Evolutionary conservation across 2,888 invertebrate genomes (phyloP).

Genomic region (Aphidius colemani): DNA sequence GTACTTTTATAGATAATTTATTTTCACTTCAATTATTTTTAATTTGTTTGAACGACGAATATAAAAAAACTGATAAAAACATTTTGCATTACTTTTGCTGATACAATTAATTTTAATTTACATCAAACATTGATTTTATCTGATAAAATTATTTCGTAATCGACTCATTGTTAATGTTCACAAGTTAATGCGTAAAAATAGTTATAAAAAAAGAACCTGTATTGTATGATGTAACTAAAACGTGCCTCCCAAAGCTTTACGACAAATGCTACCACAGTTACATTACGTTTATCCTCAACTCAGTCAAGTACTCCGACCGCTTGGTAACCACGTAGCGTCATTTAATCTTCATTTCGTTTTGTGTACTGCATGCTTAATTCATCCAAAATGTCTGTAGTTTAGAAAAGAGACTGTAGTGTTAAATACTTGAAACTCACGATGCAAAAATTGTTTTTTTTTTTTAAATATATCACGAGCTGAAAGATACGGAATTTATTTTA

Average conservation of each 20-base stretch:
- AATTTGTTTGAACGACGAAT: too few species aligned
- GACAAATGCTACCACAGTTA: conserved; percentile 16
- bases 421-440: conserved; percentile 2
- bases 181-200: neutral
- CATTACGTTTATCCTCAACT: conserved; percentile 4
- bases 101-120: too few species aligned
- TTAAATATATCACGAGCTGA: too few species aligned
- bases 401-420: conserved; percentile 2
- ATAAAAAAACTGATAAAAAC: too few species aligned
- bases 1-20: too few species aligned
- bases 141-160: too few species aligned
- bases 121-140: too few species aligned
- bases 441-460: too few species aligned
- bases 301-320: conserved; percentile 17
- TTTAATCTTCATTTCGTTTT: conserved; percentile 35
- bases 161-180: neutral
- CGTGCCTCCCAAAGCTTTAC: conserved; percentile 17
- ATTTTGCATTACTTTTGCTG: too few species aligned
- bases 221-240: conserved; percentile 12
- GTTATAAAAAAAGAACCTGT: neutral
- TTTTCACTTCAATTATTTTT: too few species aligned
- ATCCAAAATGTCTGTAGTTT: conserved; percentile 16
- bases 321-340: conserved; percentile 25
- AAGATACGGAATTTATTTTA: too few species aligned
- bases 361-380: conserved; percentile 29